Evolutionary conservation across 2,797 vertebrate species (phyloP).

Genomic region (Rhynchotus rufescens): DNA sequence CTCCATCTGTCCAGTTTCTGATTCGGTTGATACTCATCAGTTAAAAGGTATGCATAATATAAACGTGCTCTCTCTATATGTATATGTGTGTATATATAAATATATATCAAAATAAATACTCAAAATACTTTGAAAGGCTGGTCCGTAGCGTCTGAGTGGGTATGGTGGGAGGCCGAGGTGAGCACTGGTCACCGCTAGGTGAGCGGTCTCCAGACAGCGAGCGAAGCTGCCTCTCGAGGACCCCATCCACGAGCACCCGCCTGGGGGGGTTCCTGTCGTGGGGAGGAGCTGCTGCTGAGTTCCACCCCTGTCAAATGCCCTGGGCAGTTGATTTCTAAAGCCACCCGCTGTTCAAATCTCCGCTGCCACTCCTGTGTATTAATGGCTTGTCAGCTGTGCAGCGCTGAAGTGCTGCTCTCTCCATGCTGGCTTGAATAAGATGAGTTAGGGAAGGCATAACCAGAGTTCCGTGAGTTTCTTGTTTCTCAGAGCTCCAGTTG

Average conservation of each 20-base stretch:
- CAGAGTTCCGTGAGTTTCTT: slow-evolving; percentile 12
- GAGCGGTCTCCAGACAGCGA: not conserved
- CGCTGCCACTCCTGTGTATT: slow-evolving; percentile 48
- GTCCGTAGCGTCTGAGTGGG: not conserved
- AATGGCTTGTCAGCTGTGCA: slow-evolving; percentile 52
- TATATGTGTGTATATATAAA: not conserved
- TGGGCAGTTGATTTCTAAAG: slow-evolving; percentile 48
- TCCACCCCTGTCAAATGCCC: slow-evolving; percentile 49
- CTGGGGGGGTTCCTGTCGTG: not conserved
- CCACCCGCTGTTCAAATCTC: slow-evolving; percentile 49
- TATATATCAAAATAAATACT: fast-evolving
- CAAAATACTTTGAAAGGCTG: not conserved
- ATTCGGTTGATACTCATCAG: not conserved
- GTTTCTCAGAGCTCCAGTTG: slow-evolving; percentile 11
- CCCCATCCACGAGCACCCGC: not conserved
- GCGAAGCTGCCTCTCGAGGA: not conserved
- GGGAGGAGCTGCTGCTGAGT: slow-evolving; percentile 50
- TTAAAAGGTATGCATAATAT: not conserved
- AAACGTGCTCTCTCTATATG: no score
- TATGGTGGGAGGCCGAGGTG: not conserved
- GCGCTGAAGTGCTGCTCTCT: slow-evolving; percentile 13
- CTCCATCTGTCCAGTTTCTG: not conserved
- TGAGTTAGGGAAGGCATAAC: slow-evolving; percentile 34
- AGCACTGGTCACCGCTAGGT: not conserved
- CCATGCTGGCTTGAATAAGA: slow-evolving; percentile 12